A percentile compares a stretch with the other conserved stretches of the same genome.
Conservation (phyloP, 1,140 invertebrate species). For the Zaprionus kolodkinae region DNA sequence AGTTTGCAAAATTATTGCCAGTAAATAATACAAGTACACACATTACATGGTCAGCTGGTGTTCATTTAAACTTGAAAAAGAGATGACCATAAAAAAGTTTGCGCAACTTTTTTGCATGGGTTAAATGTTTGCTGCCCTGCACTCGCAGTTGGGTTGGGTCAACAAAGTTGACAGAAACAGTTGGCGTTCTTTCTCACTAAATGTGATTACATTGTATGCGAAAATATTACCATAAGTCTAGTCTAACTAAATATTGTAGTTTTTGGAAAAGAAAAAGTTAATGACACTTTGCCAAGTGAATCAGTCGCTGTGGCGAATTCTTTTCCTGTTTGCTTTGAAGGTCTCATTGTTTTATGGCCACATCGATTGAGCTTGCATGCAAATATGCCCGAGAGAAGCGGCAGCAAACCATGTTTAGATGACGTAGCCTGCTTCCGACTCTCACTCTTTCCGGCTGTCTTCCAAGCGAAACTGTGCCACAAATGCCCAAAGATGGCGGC, state of each 20-base stretch:
- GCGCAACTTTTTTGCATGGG: constrained; percentile 20
- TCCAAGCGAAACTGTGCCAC: constrained; percentile 21
- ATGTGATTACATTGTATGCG: constrained; percentile 19
- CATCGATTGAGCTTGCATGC: constrained; percentile 27
- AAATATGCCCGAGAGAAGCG: constrained; percentile 10
- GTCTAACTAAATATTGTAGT: not conserved
- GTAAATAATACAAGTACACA: constrained; percentile 27
- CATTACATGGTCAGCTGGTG: constrained; percentile 15
- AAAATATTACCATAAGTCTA: not conserved
- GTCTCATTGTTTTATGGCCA: constrained; percentile 37
- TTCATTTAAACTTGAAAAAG: constrained; percentile 26
- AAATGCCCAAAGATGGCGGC: constrained; percentile 18
- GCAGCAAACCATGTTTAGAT: constrained; percentile 24
- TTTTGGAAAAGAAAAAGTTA: not conserved
- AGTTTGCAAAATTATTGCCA: not conserved
- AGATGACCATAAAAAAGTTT: constrained; percentile 31
- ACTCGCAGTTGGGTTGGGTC: not conserved
- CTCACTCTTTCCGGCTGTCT: constrained; percentile 1
- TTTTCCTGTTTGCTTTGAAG: constrained; percentile 9
- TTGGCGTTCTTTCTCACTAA: not conserved
- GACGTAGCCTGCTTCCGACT: constrained; percentile 1
- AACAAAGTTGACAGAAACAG: constrained; percentile 57
- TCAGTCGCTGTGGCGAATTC: not conserved
- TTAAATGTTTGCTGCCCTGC: constrained; percentile 36
- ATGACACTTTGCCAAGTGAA: constrained; percentile 11